phyloP scores from a whole-genome alignment of 1,140 invertebrate species.

The Teleopsis dalmanni region DNA sequence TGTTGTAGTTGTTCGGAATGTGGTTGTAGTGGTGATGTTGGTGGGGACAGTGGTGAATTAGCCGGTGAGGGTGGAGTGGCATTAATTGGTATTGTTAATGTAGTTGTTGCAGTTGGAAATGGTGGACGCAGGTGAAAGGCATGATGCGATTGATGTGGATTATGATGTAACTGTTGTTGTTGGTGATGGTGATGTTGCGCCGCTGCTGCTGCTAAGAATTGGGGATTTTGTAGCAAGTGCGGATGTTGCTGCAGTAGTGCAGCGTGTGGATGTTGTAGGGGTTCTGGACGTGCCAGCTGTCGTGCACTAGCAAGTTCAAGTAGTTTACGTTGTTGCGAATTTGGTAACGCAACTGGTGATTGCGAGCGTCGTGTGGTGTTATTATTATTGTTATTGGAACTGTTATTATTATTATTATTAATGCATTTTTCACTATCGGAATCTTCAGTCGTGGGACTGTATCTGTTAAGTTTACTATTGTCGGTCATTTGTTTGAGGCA shows the following conservation, averaged over 20 bases:
- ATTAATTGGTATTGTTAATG: conserved; percentile 14
- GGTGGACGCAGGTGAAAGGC: conserved; percentile 22
- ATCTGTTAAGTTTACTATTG: conserved; percentile 24
- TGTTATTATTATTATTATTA: conserved; percentile 23
- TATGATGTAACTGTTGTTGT: conserved; percentile 13
- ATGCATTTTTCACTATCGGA: conserved; percentile 15
- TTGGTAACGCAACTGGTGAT: conserved; percentile 13
- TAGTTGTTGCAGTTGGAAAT: conserved; percentile 1
- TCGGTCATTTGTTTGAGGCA: conserved; percentile 41
- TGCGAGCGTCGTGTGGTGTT: conserved; percentile 18
- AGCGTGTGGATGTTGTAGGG: conserved; percentile 38
- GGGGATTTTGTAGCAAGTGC: conserved; percentile 36
- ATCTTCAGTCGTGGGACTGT: conserved; percentile 24
- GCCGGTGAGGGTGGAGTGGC: conserved; percentile 29
- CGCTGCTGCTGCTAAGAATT: conserved; percentile 33
- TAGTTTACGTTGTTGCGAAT: conserved; percentile 26
- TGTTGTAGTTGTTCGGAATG: conserved; percentile 11
- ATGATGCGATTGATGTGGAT: conserved; percentile 18
- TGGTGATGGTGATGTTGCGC: conserved; percentile 32
- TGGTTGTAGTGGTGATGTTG: conserved; percentile 24
- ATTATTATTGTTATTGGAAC: conserved; percentile 10
- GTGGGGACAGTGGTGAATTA: conserved; percentile 36
- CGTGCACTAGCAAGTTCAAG: conserved; percentile 25
- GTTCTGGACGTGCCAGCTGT: conserved; percentile 33
- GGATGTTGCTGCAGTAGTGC: conserved; percentile 38